Conservation (phyloP, 2,113 vertebrate species). For the Hemibagrus wyckioides region DNA sequence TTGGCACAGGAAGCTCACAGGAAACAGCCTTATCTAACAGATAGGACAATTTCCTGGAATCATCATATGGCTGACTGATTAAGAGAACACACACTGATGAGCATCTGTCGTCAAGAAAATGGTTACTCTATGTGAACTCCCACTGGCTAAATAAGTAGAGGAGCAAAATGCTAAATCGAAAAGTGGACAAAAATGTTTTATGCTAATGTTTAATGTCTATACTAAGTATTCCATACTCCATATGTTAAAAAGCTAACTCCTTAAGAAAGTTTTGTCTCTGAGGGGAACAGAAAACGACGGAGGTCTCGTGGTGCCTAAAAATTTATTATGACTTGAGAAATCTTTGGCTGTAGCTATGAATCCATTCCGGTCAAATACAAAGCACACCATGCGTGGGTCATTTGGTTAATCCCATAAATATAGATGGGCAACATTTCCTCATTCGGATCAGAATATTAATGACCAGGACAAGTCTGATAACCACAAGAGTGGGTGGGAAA, state of each 20-base stretch:
- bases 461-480: neutral
- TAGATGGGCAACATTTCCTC: neutral
- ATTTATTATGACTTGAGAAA: neutral
- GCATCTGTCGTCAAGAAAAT: slow-evolving; percentile 16
- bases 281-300: neutral
- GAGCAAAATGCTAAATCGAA: neutral
- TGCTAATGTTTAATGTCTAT: neutral
- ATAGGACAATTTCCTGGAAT: slow-evolving; percentile 35
- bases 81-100: slow-evolving; percentile 24
- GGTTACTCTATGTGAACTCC: neutral
- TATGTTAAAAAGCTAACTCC: neutral
- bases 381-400: neutral
- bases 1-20: slow-evolving; percentile 21
- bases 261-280: neutral
- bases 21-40: slow-evolving; percentile 30
- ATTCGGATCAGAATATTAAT: neutral
- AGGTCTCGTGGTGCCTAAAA: neutral
- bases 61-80: slow-evolving; percentile 26
- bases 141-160: neutral
- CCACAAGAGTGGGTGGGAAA: neutral
- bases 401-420: neutral
- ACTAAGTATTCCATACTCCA: neutral
- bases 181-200: neutral
- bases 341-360: neutral
- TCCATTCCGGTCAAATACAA: neutral